phyloP scores from a whole-genome alignment of 2,113 vertebrate genomes.

The Catagonus wagneri region DNA sequence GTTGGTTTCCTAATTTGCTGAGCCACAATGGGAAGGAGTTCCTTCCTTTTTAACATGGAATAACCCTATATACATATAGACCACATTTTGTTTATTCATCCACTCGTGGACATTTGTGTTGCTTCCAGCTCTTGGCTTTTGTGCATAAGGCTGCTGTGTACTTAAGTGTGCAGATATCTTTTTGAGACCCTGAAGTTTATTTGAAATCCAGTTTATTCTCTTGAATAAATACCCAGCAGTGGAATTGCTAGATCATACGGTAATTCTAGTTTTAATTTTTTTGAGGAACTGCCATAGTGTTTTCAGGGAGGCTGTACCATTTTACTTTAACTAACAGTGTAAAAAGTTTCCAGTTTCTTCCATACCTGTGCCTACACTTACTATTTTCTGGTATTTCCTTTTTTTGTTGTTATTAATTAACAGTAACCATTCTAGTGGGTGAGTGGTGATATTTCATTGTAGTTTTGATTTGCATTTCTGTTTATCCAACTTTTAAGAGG shows the following conservation, averaged over 20 bases:
- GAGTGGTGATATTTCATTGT: background rate
- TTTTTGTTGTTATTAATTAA: background rate
- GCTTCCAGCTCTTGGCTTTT: background rate
- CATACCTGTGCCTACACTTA: background rate
- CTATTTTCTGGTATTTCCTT: background rate
- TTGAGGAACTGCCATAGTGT: background rate
- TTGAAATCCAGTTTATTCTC: background rate
- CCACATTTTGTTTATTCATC: background rate
- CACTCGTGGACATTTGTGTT: background rate
- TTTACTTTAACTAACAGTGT: background rate
- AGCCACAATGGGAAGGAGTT: background rate
- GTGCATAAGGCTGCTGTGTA: background rate
- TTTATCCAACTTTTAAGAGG: background rate
- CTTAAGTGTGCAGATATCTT: background rate
- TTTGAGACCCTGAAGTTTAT: background rate
- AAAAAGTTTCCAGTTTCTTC: background rate
- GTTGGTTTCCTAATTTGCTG: no score
- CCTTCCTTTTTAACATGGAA: background rate
- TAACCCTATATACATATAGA: background rate
- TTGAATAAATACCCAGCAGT: background rate
- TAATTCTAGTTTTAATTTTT: constrained; percentile 11
- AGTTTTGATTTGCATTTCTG: constrained; percentile 2
- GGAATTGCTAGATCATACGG: background rate
- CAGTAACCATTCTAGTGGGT: background rate
- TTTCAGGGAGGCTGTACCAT: background rate